Percentiles rank a stretch among this genome's conserved stretches.
Evolutionary conservation across 2,888 invertebrate species (phyloP).

Genomic region (Andrena fulva): DNA sequence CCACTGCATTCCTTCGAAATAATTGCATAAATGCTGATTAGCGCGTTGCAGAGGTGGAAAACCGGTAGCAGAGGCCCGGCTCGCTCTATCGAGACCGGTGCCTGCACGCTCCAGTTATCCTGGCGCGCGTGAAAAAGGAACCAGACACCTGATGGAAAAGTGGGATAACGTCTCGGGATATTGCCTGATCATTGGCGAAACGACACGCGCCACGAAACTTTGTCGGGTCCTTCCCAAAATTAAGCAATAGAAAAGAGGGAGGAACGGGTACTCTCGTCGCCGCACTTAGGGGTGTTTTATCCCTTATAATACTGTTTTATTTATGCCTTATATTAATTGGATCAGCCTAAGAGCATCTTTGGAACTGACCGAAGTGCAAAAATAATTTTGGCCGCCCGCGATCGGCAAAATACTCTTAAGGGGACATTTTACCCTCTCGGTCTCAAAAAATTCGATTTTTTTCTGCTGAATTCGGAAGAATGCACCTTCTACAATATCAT

Average conservation of each 20-base stretch:
- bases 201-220: conserved; percentile 3
- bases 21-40: conserved; percentile 65
- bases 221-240: neutral
- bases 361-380: too few species aligned
- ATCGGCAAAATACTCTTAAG: neutral
- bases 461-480: too few species aligned
- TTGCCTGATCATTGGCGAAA: conserved; percentile 10
- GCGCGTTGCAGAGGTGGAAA: conserved; percentile 38
- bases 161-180: neutral
- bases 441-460: too few species aligned
- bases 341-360: too few species aligned
- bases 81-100: conserved; percentile 49
- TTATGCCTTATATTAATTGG: too few species aligned
- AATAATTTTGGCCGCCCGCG: too few species aligned
- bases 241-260: too few species aligned
- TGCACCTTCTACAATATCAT: too few species aligned
- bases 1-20: conserved; percentile 46
- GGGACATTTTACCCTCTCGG: too few species aligned
- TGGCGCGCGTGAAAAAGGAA: conserved; percentile 22
- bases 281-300: neutral
- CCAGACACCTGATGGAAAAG: conserved; percentile 25
- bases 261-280: too few species aligned
- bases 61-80: conserved; percentile 44
- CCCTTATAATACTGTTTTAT: too few species aligned
- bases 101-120: conserved; percentile 58